Evolutionary conservation across 2,888 invertebrate species (phyloP).

Genomic region (Pseudolycoriella hygida): DNA sequence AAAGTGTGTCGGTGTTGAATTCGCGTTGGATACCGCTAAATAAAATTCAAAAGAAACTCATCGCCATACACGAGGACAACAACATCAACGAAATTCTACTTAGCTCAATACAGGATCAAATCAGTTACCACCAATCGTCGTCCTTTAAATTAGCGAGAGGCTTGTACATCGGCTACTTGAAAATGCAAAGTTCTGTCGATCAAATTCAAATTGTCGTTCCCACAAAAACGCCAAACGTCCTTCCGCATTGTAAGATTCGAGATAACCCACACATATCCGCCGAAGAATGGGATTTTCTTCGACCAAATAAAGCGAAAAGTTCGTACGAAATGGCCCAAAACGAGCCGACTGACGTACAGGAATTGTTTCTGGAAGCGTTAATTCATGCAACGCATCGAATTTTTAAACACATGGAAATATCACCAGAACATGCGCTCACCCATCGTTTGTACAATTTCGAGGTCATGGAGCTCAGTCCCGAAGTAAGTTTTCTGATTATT

Average conservation of each 20-base stretch:
- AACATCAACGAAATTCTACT: constrained; percentile 69
- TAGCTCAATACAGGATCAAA: constrained; percentile 70
- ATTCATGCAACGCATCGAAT: constrained; percentile 56
- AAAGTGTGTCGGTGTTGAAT: constrained; percentile 74
- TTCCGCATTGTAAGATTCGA: constrained; percentile 83
- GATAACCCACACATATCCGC: constrained; percentile 93
- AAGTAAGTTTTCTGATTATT: constrained; percentile 82
- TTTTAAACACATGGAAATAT: constrained; percentile 66
- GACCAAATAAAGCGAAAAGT: constrained; percentile 36
- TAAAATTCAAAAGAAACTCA: constrained; percentile 63
- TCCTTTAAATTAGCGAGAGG: constrained; percentile 69
- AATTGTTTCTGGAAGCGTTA: constrained; percentile 60
- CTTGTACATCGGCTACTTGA: constrained; percentile 87
- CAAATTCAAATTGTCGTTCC: constrained; percentile 86
- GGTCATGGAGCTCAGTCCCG: constrained; percentile 77
- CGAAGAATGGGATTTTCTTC: constrained; percentile 91
- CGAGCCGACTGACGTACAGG: constrained; percentile 54
- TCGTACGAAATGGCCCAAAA: constrained; percentile 26
- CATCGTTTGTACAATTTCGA: constrained; percentile 85
- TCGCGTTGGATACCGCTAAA: constrained; percentile 83
- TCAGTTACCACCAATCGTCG: constrained; percentile 47
- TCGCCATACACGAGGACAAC: constrained; percentile 53
- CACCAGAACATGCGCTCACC: constrained; percentile 43
- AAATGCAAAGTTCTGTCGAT: constrained; percentile 92
- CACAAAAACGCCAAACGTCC: constrained; percentile 79